These are phyloP conservation scores for Heloderma charlesbogerti DNA, from an alignment of 2,113 vertebrate genomes.

Conservation along the genomic window DNA sequence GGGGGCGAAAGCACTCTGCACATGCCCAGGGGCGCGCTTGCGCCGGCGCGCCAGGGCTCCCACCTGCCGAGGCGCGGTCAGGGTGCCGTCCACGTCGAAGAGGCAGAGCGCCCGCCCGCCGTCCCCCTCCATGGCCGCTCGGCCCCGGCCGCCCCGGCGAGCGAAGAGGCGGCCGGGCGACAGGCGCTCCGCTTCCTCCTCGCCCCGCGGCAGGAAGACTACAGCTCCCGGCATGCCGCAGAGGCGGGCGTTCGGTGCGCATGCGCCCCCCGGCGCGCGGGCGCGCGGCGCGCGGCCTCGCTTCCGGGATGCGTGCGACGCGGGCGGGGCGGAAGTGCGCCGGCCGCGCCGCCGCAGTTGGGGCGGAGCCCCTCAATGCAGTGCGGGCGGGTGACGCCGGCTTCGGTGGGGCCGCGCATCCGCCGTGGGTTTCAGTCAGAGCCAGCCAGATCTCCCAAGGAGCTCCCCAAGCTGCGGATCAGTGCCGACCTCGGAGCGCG, in stretches of 20 bases:
- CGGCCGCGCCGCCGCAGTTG: no score
- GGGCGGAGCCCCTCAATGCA: no score
- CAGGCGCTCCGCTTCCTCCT: not conserved
- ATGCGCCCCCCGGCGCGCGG: not conserved
- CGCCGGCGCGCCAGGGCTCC: not conserved
- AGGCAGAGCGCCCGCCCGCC: conserved; percentile 79
- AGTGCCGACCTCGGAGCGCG: no score
- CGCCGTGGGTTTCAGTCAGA: no score
- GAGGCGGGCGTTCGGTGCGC: not conserved
- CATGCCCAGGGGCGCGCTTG: not conserved
- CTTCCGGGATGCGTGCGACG: not conserved
- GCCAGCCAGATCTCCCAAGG: no score
- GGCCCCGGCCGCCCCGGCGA: rapidly evolving
- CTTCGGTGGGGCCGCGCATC: no score
- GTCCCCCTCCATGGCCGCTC: conserved; percentile 66
- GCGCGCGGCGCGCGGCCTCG: not conserved
- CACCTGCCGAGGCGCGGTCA: conserved; percentile 91
- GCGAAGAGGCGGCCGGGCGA: not conserved
- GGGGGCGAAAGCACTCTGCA: not conserved
- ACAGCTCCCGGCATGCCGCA: not conserved
- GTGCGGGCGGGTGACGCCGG: no score
- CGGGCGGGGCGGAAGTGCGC: no score
- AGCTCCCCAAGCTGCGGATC: no score
- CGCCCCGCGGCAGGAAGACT: not conserved
- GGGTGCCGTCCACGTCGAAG: conserved; percentile 94